Evolutionary conservation across 2,797 vertebrate genomes (phyloP), one percentile per base, ranked within the genome.

Genomic region (Microcaecilia unicolor): DNA sequence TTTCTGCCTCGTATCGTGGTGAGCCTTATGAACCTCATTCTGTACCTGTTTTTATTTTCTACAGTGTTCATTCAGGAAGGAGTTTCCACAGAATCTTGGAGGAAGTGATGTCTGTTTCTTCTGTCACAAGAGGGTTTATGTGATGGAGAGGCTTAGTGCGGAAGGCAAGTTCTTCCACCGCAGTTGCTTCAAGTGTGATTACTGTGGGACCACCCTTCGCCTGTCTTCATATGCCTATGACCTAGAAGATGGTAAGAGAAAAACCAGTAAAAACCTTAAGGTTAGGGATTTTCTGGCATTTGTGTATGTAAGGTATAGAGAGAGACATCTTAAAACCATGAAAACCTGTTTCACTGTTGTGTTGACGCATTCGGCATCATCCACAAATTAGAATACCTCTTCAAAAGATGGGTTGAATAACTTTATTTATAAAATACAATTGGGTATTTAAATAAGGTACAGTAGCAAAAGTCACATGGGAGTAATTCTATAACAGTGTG

Each of bases 131-230:
- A 87, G 96, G 0, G 96, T 99, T 16, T 99, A 99, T 0, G 95
- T 99, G 58, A 98, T 99, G 96, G 96, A 99, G 76, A 56, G 96
- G 31, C 80, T 99, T 33, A 99, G 96, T 0, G 94, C 96, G 0
- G 96, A 99, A 70, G 96, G 93, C 38, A 97, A 93, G 74, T 99
- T 99, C 80, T 99, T 99, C 82, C 96, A 99, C 33, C 91, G 96
- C 48, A 95, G 89, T 75, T 99, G 96, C 78, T 99, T 99, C 76
- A 95, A 95, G 56, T 99, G 96, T 3, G 91, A 97, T 59, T 88
- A 97, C 75, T 99, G 96, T 0, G 66, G 71, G 28, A 93, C 92
- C n/a, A 99, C 95, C 0, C 85, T 99, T 21, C 90, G 96, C 3
- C 73, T 99, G 10, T 95, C 94, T 0, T 93, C 90, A 9, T 98